Conservation (phyloP, 2,888 invertebrate genomes). For the Dicranocentrus wangi region DNA sequence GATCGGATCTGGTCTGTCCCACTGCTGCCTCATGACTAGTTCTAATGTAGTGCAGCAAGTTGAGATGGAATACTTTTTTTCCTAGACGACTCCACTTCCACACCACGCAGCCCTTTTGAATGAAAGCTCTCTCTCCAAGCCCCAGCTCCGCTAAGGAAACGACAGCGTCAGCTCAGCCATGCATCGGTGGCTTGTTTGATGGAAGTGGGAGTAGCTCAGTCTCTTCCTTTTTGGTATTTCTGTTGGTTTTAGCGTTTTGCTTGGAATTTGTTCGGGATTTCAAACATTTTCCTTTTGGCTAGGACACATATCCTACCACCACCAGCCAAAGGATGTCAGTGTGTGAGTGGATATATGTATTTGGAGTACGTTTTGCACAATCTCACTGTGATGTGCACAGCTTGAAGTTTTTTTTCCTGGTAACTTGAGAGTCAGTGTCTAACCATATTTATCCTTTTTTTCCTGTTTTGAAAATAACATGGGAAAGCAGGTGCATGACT, state of each 20-base stretch:
- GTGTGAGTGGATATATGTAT: too few species aligned
- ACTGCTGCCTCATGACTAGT: conserved; percentile 52
- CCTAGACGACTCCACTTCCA: background rate
- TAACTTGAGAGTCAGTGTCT: background rate
- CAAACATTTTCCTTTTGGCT: background rate
- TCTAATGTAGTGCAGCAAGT: background rate
- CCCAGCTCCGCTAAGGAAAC: background rate
- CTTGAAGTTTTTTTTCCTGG: background rate
- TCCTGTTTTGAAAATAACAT: background rate
- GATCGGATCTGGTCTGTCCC: conserved; percentile 35
- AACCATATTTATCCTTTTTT: background rate
- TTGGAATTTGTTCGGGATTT: background rate
- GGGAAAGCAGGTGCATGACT: background rate
- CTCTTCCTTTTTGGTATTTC: background rate
- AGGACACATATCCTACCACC: background rate
- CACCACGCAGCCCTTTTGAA: background rate
- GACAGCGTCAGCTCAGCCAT: background rate
- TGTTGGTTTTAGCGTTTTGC: conserved; percentile 17
- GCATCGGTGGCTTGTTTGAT: too few species aligned
- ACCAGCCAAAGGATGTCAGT: conserved; percentile 3
- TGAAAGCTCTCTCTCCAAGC: background rate
- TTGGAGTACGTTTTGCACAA: background rate
- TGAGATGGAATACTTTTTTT: conserved; percentile 28
- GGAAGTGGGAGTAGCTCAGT: background rate
- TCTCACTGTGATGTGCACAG: conserved; percentile 1